Evolutionary conservation across 2,797 vertebrate species (phyloP), one percentile per base, ranked within the genome.

Genomic region (Pygocentrus nattereri): DNA sequence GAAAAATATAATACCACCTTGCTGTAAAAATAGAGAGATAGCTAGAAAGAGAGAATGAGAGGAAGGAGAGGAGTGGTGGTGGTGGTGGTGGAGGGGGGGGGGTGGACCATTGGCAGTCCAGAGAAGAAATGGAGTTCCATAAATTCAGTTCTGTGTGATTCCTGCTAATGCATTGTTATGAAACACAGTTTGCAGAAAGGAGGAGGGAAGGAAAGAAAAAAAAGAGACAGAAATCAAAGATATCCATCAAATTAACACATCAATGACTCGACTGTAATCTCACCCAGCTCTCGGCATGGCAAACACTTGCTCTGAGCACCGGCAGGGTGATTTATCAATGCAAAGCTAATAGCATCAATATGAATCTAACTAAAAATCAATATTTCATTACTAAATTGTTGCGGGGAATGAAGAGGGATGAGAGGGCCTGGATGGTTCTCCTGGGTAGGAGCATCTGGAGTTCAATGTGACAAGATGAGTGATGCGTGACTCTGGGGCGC

Each of bases 321-420:
- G 76, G 73, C 79, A 79, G 95, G 93, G 94, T 98, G 97, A 99
- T 98, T 98, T 97, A 98, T 99, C 98, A 98, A 98, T 97, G 96
- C 97, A 97, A 99, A 99, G 98, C 96, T 99, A 99, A 99, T 99
- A 98, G 97, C 98, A 99, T 98, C 98, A 98, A 98, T 99, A 99
- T 98, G 97, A 98, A 99, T 99, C 97, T 97, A 99, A 99, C 97
- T 98, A 98, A 98, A 99, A 99, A 99, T 99, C 97, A 98, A 99
- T 99, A 98, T 98, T 99, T 99, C 97, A 99, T 99, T 99, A 99
- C 97, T 97, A 98, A 99, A 99, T 99, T 99, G 98, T 99, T 98
- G 97, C 97, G 94, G 95, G 97, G 96, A 97, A 99, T 98, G 97
- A 99, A 98, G 98, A 99, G 95, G 95, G 96, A 99, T 98, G 96